Percentiles rank a stretch among this genome's conserved stretches.
Conservation (phyloP, 2,797 vertebrate genomes). For the Philypnodon macrostomus region DNA sequence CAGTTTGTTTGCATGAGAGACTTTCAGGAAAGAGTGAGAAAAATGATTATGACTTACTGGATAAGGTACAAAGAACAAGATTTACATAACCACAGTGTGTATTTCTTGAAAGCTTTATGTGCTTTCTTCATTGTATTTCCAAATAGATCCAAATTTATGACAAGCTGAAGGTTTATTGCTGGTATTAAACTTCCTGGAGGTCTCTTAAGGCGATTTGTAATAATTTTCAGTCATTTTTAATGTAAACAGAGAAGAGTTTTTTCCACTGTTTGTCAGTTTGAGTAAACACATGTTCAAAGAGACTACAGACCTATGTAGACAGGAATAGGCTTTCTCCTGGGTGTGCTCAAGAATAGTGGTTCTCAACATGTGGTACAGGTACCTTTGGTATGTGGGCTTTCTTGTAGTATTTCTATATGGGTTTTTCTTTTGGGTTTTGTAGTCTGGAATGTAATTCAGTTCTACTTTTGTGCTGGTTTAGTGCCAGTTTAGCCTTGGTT, state of each 20-base stretch:
- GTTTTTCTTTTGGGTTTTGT: too few species aligned
- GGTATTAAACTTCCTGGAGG: conserved; percentile 40
- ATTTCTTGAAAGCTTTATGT: conserved; percentile 42
- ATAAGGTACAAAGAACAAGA: conserved; percentile 30
- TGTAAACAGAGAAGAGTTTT: conserved; percentile 55
- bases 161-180: conserved; percentile 41
- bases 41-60: conserved; percentile 39
- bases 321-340: too few species aligned
- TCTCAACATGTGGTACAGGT: too few species aligned
- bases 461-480: too few species aligned
- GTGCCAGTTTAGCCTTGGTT: too few species aligned
- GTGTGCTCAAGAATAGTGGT: too few species aligned
- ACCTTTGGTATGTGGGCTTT: too few species aligned
- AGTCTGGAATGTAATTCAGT: too few species aligned
- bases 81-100: conserved; percentile 16
- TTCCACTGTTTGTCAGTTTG: conserved; percentile 47
- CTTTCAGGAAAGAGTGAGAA: conserved; percentile 36
- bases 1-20: conserved; percentile 43
- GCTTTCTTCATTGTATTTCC: conserved; percentile 50
- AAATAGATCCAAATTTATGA: conserved; percentile 49
- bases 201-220: conserved; percentile 42
- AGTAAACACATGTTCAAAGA: conserved; percentile 43
- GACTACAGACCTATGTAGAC: too few species aligned
- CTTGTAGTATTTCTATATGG: too few species aligned
- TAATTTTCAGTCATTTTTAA: conserved; percentile 59